Conservation (phyloP, 1,140 invertebrate species). For the Leptinotarsa texana region DNA sequence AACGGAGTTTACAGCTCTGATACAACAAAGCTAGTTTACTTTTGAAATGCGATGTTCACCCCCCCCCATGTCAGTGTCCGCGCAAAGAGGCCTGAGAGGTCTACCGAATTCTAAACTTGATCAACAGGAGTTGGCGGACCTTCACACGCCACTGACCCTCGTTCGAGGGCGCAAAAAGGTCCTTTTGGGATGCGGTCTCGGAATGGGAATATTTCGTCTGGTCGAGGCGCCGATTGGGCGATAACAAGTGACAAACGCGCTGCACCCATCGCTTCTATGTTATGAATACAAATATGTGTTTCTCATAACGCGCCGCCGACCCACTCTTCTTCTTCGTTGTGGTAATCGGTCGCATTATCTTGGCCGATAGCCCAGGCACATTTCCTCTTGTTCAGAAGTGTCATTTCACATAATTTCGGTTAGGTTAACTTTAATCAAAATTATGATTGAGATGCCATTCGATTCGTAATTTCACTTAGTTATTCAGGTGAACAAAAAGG, state of each 20-base stretch:
- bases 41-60: too few species aligned
- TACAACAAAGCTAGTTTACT: too few species aligned
- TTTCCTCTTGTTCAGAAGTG: neutral
- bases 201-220: conserved; percentile 36
- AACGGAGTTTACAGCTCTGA: too few species aligned
- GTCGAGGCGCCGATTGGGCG: conserved; percentile 50
- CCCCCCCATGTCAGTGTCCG: too few species aligned
- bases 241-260: conserved; percentile 54
- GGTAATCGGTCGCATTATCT: neutral
- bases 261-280: conserved; percentile 52
- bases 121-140: too few species aligned
- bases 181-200: conserved; percentile 3
- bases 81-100: too few species aligned
- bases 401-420: too few species aligned
- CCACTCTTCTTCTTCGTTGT: conserved; percentile 17
- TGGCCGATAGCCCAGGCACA: neutral
- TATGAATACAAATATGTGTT: conserved; percentile 53
- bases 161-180: neutral
- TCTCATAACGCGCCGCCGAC: conserved; percentile 36
- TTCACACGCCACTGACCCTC: neutral
- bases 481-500: too few species aligned
- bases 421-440: too few species aligned
- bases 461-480: too few species aligned
- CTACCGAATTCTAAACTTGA: too few species aligned
- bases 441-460: too few species aligned